These are phyloP conservation scores for Gibbula magus DNA, from an alignment of 2,888 invertebrate species.

Conservation along the genomic window DNA sequence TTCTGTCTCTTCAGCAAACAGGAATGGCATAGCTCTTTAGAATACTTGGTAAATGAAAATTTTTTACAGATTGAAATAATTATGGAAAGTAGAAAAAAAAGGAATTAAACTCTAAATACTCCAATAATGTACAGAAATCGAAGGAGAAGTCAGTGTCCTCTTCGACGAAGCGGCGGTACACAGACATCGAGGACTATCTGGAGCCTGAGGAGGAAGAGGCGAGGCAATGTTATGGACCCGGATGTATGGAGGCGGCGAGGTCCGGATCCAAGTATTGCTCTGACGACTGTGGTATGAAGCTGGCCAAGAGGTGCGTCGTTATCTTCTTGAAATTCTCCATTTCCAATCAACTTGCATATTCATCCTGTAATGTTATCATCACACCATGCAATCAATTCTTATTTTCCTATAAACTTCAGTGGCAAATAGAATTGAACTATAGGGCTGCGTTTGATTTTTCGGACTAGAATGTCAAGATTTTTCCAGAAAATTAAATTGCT, in stretches of 20 bases:
- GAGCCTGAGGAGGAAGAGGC: constrained; percentile 61
- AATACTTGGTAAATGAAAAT: neutral
- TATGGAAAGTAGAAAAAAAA: neutral
- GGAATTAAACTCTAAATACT: neutral
- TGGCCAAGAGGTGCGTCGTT: constrained; percentile 79
- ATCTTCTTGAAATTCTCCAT: too few relatives aligned
- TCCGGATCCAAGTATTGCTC: constrained; percentile 94
- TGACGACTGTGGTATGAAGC: constrained; percentile 90
- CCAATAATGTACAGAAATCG: constrained; percentile 36
- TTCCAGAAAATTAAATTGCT: too few relatives aligned
- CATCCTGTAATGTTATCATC: too few relatives aligned
- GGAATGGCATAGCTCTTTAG: too few relatives aligned
- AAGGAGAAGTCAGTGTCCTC: constrained; percentile 43
- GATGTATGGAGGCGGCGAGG: constrained; percentile 86
- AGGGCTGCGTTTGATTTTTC: too few relatives aligned
- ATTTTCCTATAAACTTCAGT: too few relatives aligned
- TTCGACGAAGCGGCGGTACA: constrained; percentile 30
- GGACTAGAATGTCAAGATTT: too few relatives aligned
- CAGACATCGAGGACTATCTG: constrained; percentile 44
- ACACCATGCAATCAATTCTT: too few relatives aligned
- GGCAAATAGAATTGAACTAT: too few relatives aligned
- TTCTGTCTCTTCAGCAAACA: too few relatives aligned
- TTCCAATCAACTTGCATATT: neutral
- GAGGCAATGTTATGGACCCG: constrained; percentile 92
- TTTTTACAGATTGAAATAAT: neutral